phyloP scores from a whole-genome alignment of 2,113 vertebrate genomes.

The Prolemur simus region DNA sequence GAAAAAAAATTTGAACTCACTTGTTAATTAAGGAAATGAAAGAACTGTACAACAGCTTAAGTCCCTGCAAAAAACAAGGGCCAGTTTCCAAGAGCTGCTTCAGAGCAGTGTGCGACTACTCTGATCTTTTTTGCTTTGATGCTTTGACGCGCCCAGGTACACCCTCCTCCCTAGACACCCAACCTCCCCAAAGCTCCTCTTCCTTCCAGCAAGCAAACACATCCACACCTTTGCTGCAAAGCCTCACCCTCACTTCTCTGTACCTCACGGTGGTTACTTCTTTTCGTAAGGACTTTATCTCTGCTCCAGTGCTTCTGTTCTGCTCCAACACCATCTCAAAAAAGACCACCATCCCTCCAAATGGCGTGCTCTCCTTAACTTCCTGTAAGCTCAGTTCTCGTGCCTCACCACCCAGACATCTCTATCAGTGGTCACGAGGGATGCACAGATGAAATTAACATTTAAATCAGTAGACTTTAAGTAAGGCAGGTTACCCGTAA shows the following conservation, averaged over 20 bases:
- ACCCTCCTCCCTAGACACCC: not conserved
- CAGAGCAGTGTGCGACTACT: accelerated
- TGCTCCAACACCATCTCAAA: not conserved
- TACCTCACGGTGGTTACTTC: not conserved
- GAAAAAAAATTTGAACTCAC: conserved; percentile 69
- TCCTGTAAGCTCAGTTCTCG: not conserved
- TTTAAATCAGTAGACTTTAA: not conserved
- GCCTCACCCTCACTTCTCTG: not conserved
- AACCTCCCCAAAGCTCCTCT: not conserved
- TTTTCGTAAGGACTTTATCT: not conserved
- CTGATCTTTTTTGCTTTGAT: accelerated
- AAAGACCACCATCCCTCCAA: accelerated
- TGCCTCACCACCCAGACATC: accelerated
- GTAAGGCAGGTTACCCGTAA: not conserved
- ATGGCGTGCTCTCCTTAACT: not conserved
- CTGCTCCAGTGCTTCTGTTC: not conserved
- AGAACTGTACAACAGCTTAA: conserved; percentile 39
- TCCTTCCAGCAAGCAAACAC: not conserved
- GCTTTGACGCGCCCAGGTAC: not conserved
- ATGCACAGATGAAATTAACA: not conserved
- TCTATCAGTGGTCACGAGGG: accelerated
- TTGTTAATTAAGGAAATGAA: conserved; percentile 34
- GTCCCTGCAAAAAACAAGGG: conserved; percentile 40
- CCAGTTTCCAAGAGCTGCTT: not conserved
- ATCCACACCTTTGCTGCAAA: not conserved